Evolutionary conservation across 2,888 invertebrate genomes (phyloP), one percentile per base, ranked within the genome.

Genomic region (Cotesia congregata): DNA sequence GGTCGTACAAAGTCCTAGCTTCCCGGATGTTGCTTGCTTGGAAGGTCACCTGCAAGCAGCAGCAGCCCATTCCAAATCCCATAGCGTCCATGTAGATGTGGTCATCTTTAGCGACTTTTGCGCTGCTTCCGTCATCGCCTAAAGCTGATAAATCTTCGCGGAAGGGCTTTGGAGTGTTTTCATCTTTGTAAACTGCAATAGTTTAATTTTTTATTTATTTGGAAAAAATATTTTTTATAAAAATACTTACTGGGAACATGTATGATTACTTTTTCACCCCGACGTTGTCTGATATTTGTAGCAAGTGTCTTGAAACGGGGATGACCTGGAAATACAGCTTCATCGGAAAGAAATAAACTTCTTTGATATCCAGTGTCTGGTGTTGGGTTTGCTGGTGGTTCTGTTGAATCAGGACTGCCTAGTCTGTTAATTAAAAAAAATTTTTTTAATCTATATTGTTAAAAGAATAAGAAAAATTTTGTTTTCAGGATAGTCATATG

Each of bases 51-150:
- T 99, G 99, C 61, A 99, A 92, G 88, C 98, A 99, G 86, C 97
- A 98, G 89, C 98, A 98, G 41, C 99, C 99, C 99, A 99, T 99
- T 75, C 98, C 99, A 89, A 99, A 99, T 38, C 98, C 99, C 99
- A 99, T 99, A 0, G 98, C 97, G 90, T 99, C 99, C 95, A 99
- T 95, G 86, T 99, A 98, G 80, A 99, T 96, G 86, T 97, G 96
- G 91, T 98, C 96, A 0, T 96, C 95, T 85, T 93, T 91, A 0
- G 95, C 95, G 0, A 94, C 94, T 82, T 92, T 90, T 78, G 90
- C 90, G 81, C 91, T 89, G 4, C 85, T 82, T 6, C 94, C 94
- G 81, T 96, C 94, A 86, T 96, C 96, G 0, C 91, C 92, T n/a
- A 91, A 85, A 20, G 82, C 80, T 6, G 86, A 82, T 17, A 93